phyloP scores from a whole-genome alignment of 2,113 vertebrate genomes.

The Hepsetus odoe region DNA sequence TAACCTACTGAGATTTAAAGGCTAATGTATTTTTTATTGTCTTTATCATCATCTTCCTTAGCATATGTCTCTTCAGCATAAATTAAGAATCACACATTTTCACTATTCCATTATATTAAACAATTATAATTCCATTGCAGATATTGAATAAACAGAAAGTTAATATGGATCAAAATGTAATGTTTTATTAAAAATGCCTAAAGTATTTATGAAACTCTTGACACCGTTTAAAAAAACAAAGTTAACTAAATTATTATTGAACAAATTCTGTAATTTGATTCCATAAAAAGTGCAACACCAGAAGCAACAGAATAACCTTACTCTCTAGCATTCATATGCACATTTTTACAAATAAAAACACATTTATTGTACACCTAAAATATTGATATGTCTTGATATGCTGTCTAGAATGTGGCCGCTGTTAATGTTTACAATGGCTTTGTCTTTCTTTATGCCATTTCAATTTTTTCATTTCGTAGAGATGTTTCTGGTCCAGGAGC shows the following conservation, averaged over 20 bases:
- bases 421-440: neutral
- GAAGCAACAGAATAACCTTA: neutral
- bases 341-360: neutral
- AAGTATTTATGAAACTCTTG: neutral
- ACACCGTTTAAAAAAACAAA: slow-evolving; percentile 5
- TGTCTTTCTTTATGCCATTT: slow-evolving; percentile 53
- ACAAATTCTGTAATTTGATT: neutral
- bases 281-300: neutral
- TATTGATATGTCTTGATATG: neutral
- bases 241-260: neutral
- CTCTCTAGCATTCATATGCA: neutral
- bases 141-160: no score
- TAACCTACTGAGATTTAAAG: no score
- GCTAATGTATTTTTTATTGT: no score
- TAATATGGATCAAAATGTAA: no score
- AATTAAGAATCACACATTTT: no score
- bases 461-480: slow-evolving; percentile 54
- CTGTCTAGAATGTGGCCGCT: neutral
- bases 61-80: no score
- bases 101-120: no score
- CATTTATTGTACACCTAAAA: neutral
- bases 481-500: slow-evolving; percentile 30
- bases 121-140: no score
- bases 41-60: no score
- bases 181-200: neutral